Evolutionary conservation across 37 sponge, comb jelly and placozoan species (phyloP), one percentile per base, ranked within the genome.

Genomic region (Haliclona indistincta): DNA sequence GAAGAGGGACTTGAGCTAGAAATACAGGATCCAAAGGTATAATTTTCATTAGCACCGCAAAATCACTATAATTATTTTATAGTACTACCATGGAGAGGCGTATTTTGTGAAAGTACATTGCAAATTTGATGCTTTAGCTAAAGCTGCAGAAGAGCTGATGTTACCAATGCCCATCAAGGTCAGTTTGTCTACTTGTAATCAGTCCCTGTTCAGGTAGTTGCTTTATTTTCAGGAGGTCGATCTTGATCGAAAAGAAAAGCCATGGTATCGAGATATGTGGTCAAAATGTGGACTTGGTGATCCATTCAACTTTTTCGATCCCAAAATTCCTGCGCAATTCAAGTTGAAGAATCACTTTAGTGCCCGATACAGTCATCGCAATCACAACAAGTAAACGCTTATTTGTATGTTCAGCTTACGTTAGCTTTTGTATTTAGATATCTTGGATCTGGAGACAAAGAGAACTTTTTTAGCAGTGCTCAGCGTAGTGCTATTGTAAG

Each of bases 1-100:
- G 70, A 70, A 36, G 33, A 64, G 13, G 84, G 85, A 28, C 80
- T 93, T 13, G 65, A 85, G 68, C 81, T 77, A 54, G 94, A 93
- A 40, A 39, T 42, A 19, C 89, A 93, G 72, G 84, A 91, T 47
- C 73, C 73, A 29, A 39, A 47, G 6, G 70, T 71, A 40, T n/a
- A 20, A 1, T 1, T 15, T 43, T 43, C 25, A 7, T n/a, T 68
- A 39, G 2, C 28, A 39, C 2, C 3, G 35, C 17, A 8, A 6
- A 35, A 35, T 8, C 4, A 64, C 34, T 29, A 3, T 35, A n/a
- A 35, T 35, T 8, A 8, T 38, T 20, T 42, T 76, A 83, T 78
- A 88, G 26, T 81, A 77, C 25, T 70, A 75, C 2, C 83, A 88
- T 43, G 30, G 54, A 4, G 63, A 82, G 73, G 74, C 82, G 10